These are phyloP conservation scores for Thyatira batis DNA, from an alignment of 2,888 invertebrate genomes.

Conservation along the genomic window DNA sequence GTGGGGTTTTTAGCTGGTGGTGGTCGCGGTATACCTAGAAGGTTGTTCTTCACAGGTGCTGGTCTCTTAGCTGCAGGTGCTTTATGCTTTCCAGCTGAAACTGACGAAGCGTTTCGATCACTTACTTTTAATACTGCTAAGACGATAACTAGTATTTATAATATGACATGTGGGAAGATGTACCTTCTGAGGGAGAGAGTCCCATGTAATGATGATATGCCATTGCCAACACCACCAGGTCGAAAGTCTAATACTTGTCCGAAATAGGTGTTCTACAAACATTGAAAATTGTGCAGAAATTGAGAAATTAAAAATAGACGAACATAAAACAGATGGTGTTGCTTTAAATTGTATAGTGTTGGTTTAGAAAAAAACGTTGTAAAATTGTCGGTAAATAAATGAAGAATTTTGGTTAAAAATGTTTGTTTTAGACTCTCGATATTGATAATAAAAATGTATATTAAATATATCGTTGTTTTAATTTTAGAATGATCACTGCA, in stretches of 20 bases:
- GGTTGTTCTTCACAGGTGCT: conserved; percentile 36
- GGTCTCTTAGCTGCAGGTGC: conserved; percentile 49
- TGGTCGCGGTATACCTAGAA: conserved; percentile 26
- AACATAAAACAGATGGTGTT: no score
- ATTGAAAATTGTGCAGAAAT: no score
- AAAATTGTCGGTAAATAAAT: no score
- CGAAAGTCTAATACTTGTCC: conserved; percentile 30
- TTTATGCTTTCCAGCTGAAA: conserved; percentile 57
- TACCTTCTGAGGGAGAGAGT: conserved; percentile 37
- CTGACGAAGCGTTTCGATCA: conserved; percentile 48
- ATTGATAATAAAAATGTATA: no score
- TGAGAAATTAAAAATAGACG: no score
- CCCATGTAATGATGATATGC: conserved; percentile 47
- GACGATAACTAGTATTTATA: conserved; percentile 28
- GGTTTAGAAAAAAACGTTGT: no score
- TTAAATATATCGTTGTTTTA: no score
- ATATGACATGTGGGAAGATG: conserved; percentile 31
- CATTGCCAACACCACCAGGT: conserved; percentile 14
- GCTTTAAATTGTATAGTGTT: no score
- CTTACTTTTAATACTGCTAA: conserved; percentile 32
- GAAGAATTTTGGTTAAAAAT: no score
- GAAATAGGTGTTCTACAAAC: no score
- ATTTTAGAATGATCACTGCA: no score
- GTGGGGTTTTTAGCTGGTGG: conserved; percentile 34
- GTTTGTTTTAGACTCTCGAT: no score